Conservation (phyloP, 2,113 vertebrate species). For the Recurvirostra avosetta region DNA sequence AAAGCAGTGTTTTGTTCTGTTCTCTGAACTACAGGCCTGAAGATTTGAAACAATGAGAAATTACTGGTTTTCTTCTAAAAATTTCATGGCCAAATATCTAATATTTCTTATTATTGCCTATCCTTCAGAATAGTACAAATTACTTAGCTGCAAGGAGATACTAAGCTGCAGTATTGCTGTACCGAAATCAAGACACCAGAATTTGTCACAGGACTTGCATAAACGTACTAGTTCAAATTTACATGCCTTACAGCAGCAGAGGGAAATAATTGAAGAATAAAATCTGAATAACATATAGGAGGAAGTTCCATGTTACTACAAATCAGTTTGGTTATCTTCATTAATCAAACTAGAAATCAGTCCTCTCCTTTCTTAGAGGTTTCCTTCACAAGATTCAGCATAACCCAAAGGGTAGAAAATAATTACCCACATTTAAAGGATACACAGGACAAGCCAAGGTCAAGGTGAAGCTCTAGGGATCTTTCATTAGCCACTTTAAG, state of each 20-base stretch:
- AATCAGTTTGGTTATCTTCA: background rate
- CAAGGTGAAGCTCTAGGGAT: conserved; percentile 9
- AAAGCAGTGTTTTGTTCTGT: background rate
- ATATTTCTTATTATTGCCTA: background rate
- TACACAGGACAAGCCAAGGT: conserved; percentile 30
- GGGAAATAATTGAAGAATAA: background rate
- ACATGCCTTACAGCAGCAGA: background rate
- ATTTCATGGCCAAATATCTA: background rate
- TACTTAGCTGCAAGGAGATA: background rate
- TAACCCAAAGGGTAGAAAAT: conserved; percentile 25
- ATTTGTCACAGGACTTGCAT: background rate
- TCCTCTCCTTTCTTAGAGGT: background rate
- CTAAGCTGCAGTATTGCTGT: background rate
- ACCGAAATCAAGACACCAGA: background rate
- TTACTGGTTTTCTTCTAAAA: background rate
- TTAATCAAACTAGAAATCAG: conserved; percentile 45
- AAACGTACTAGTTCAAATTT: background rate
- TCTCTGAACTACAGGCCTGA: background rate
- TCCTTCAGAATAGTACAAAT: background rate
- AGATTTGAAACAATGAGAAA: background rate
- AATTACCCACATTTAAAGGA: conserved; percentile 39
- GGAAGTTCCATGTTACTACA: background rate
- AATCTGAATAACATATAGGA: background rate
- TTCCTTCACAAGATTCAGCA: background rate
- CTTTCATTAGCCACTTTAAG: conserved; percentile 15